Evolutionary conservation across 1,140 invertebrate species (phyloP).

Genomic region (Drosophila sturtevanti): DNA sequence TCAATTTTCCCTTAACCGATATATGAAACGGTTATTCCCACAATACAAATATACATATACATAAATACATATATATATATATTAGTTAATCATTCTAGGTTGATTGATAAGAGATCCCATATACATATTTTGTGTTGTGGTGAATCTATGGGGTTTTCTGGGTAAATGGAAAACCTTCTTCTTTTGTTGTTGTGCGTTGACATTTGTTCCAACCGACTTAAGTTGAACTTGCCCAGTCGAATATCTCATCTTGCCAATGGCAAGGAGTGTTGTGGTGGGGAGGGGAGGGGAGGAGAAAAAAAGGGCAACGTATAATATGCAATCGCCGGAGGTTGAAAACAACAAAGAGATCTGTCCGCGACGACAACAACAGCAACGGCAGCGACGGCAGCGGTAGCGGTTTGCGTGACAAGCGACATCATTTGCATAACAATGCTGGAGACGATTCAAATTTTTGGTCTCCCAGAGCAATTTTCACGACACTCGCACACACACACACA

Average conservation of each 20-base stretch:
- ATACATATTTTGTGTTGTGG: no score
- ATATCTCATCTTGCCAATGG: not conserved
- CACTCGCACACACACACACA: conserved; percentile 39
- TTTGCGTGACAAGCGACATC: conserved; percentile 78
- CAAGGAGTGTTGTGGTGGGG: not conserved
- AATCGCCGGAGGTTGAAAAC: conserved; percentile 60
- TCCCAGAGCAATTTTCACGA: conserved; percentile 76
- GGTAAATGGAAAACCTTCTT: no score
- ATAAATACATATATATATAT: no score
- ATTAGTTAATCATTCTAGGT: no score
- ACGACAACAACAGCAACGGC: conserved; percentile 51
- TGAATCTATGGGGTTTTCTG: no score
- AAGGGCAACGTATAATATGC: conserved; percentile 64
- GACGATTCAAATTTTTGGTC: conserved; percentile 80
- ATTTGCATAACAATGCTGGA: conserved; percentile 81
- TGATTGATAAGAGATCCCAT: no score
- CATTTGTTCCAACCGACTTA: conserved; percentile 17
- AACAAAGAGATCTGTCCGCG: conserved; percentile 73
- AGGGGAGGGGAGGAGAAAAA: conserved; percentile 9
- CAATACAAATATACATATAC: no score
- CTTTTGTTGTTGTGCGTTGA: conserved; percentile 34
- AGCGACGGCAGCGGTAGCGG: conserved; percentile 24
- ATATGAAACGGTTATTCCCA: no score
- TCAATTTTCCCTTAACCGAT: not conserved
- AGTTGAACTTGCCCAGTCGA: conserved; percentile 3